phyloP scores from a whole-genome alignment of 2,888 invertebrate species.

The Cosmia trapezina region DNA sequence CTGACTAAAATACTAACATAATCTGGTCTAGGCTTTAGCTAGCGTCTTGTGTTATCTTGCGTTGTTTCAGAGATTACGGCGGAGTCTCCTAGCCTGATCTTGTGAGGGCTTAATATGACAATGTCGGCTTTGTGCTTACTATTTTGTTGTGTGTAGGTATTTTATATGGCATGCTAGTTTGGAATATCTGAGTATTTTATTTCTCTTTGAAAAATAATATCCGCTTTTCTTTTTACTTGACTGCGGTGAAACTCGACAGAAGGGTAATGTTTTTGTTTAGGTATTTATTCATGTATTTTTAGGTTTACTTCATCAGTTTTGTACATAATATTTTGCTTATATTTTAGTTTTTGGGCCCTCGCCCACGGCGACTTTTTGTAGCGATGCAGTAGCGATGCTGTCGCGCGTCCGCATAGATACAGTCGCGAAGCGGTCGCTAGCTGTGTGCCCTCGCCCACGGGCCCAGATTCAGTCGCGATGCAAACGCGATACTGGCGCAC shows the following conservation, averaged over 20 bases:
- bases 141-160: conserved; percentile 23
- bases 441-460: no score
- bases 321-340: background rate
- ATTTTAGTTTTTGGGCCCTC: background rate
- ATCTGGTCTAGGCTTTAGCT: conserved; percentile 60
- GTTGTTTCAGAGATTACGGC: conserved; percentile 59
- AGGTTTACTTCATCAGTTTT: background rate
- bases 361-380: no score
- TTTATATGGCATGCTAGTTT: background rate
- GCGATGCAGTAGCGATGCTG: no score
- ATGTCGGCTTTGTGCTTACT: conserved; percentile 43
- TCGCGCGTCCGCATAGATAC: no score
- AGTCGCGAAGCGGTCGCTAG: no score
- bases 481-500: no score
- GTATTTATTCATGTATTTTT: background rate
- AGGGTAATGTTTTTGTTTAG: background rate
- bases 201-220: background rate
- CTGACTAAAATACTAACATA: conserved; percentile 61
- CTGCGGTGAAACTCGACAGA: background rate
- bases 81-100: conserved; percentile 58
- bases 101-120: conserved; percentile 62
- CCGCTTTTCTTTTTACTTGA: background rate
- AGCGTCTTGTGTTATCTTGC: conserved; percentile 62
- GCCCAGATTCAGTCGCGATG: no score
- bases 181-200: background rate